Base-by-base conservation (phyloP, 2,113 vertebrate species). In the Grammatotria lemairii region DNA sequence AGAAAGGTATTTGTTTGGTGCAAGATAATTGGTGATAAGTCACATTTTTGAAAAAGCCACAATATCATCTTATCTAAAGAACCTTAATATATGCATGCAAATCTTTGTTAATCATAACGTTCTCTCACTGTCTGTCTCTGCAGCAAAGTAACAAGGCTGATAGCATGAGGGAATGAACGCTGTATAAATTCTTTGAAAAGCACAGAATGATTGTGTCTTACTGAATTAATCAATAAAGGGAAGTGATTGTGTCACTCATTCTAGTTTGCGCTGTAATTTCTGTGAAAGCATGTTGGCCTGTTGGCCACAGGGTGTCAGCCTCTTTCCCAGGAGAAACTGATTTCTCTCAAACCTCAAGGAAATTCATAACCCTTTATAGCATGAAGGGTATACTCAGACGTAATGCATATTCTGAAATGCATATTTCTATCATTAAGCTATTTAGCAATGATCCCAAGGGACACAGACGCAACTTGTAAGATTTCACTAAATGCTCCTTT, bases 181-280 rank as follows among this genome's bases (percentile, higher is more conserved):
- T 89, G 89, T 91, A 81, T 87, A 91, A 87, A 92, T 85, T 93
- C 82, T 88, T 88, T 68, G 47, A 83, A 82, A 88, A 84, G 73
- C 85, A 89, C 63, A 75, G 60, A 89, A 88, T 80, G 88, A 79
- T 88, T 92, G 82, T 93, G 90, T 91, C 91, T 94, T 53, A 81
- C 90, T 86, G 28, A 92, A 92, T 93, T 49, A 82, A 42, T 82
- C 47, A 95, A 93, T 95, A 95, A 96, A 96, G 19, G 40, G 33
- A 92, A 86, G 16, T 86, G 19, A 89, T 86, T 85, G 68, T 88
- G 57, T 88, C 33, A 89, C 40, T 31, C 35, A 16, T 5, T 65
- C 2, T 26, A 81, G n/a, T 17, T 9, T 85, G n/a, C 38, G 26
- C 33, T 68, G 54, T 88, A 7, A 17, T 79, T 89, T 68, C 8